A percentile compares a stretch with the other conserved stretches of the same genome.
Evolutionary conservation across 2,888 invertebrate species (phyloP).

Genomic region (Cheilosia vulpina): DNA sequence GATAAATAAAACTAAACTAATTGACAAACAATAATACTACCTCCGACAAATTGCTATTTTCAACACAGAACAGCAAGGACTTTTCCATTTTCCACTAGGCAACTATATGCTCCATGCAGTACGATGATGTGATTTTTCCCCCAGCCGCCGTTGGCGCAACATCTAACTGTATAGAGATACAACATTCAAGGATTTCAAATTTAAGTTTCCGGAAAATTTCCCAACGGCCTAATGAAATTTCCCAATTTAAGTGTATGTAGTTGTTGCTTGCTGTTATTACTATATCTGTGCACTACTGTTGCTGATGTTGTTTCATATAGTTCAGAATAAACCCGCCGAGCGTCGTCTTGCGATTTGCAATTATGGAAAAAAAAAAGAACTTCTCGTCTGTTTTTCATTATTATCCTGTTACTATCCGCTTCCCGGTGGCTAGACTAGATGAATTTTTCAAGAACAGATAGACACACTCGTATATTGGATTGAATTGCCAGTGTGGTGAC

Average conservation of each 20-base stretch:
- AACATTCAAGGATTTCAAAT: conserved; percentile 75
- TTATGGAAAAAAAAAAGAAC: conserved; percentile 41
- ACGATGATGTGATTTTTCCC: conserved; percentile 31
- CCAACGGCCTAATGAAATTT: conserved; percentile 82
- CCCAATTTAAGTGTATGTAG: conserved; percentile 49
- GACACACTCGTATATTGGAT: conserved; percentile 41
- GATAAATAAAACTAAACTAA: conserved; percentile 49
- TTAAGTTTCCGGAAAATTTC: conserved; percentile 82
- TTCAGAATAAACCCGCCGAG: background rate
- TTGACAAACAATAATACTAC: conserved; percentile 50
- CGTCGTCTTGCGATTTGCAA: conserved; percentile 48
- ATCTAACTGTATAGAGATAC: conserved; percentile 26
- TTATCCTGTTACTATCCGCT: conserved; percentile 29
- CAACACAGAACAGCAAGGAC: conserved; percentile 15
- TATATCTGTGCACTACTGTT: background rate
- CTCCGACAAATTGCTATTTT: conserved; percentile 44
- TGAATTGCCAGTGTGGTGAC: conserved; percentile 59
- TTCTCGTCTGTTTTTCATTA: conserved; percentile 26
- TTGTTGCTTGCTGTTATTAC: background rate
- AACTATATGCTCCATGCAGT: background rate
- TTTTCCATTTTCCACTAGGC: background rate
- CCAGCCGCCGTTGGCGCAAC: conserved; percentile 25
- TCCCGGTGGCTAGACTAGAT: conserved; percentile 55
- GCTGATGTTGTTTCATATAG: background rate
- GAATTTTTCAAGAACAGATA: conserved; percentile 46